Percentiles rank a stretch among this genome's conserved stretches.
Evolutionary conservation across 2,113 vertebrate species (phyloP).

Genomic region (Actenoides hombroni): DNA sequence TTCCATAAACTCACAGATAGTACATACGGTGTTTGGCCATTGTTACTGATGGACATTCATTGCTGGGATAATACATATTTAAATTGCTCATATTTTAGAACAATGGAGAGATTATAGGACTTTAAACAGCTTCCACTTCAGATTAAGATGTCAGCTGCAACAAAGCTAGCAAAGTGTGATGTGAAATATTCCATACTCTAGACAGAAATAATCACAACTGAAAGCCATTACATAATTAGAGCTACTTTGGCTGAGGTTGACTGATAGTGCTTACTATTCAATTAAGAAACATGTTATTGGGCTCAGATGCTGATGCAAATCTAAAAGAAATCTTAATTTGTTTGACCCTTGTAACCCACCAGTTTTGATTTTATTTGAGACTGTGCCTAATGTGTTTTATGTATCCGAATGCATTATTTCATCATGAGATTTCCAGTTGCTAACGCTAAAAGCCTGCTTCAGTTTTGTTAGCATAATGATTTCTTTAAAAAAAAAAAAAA

Average conservation of each 20-base stretch:
- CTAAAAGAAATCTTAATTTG: constrained; percentile 69
- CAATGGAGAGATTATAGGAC: constrained; percentile 62
- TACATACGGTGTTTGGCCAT: constrained; percentile 1
- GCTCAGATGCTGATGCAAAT: constrained; percentile 60
- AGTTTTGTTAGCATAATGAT: constrained; percentile 56
- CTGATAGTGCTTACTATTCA: constrained; percentile 69
- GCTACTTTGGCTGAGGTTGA: constrained; percentile 49
- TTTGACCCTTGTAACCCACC: constrained; percentile 61
- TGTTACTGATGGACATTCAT: constrained; percentile 48
- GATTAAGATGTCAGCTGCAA: constrained; percentile 73
- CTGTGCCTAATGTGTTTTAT: constrained; percentile 62
- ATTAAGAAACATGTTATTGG: constrained; percentile 61
- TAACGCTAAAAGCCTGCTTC: constrained; percentile 43
- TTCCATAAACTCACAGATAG: background rate
- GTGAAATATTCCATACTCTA: constrained; percentile 71
- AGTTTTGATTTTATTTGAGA: constrained; percentile 70
- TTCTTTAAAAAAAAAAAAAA: background rate
- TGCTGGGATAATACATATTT: constrained; percentile 58
- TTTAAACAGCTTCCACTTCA: constrained; percentile 72
- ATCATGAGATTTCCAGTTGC: constrained; percentile 32
- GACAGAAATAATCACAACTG: constrained; percentile 66
- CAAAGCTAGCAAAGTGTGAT: constrained; percentile 67
- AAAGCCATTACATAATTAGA: constrained; percentile 66
- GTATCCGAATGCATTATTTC: constrained; percentile 42
- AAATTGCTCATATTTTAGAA: constrained; percentile 71